A percentile compares a stretch with the other conserved stretches of the same genome.
These are phyloP conservation scores for Macquaria australasica DNA, from an alignment of 2,113 vertebrate genomes.

Conservation along the genomic window DNA sequence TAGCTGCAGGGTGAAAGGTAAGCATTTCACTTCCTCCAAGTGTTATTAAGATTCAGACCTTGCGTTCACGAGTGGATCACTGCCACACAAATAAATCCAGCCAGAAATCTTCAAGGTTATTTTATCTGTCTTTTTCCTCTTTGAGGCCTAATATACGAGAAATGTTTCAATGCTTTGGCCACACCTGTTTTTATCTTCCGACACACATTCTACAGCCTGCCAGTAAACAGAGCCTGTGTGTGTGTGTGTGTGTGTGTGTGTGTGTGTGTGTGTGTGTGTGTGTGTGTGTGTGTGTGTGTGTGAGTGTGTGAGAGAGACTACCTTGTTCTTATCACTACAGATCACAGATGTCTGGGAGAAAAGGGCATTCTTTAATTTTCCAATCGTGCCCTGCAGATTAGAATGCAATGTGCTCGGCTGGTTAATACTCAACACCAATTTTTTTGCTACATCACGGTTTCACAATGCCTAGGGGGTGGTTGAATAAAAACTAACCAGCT, in stretches of 20 bases:
- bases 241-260: background rate
- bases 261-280: background rate
- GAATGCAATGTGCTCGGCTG: background rate
- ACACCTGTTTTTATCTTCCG: constrained; percentile 22
- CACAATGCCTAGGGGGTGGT: background rate
- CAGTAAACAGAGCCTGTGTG: constrained; percentile 5
- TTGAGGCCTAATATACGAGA: background rate
- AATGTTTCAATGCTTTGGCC: background rate
- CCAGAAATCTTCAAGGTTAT: background rate
- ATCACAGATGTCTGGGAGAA: background rate
- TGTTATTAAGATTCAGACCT: too few relatives aligned
- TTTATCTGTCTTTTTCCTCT: background rate
- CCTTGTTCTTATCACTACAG: constrained; percentile 9
- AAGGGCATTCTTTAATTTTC: background rate
- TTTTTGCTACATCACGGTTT: background rate
- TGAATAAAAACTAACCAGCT: background rate
- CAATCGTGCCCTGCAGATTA: background rate
- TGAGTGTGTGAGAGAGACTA: background rate
- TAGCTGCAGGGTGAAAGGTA: background rate
- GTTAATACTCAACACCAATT: background rate
- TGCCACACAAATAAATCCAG: background rate
- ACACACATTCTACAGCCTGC: background rate
- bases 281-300: background rate
- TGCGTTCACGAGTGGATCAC: background rate
- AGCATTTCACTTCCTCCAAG: too few relatives aligned